phyloP scores from a whole-genome alignment of 2,797 vertebrate genomes.

The Myiothlypis chrysogaster region DNA sequence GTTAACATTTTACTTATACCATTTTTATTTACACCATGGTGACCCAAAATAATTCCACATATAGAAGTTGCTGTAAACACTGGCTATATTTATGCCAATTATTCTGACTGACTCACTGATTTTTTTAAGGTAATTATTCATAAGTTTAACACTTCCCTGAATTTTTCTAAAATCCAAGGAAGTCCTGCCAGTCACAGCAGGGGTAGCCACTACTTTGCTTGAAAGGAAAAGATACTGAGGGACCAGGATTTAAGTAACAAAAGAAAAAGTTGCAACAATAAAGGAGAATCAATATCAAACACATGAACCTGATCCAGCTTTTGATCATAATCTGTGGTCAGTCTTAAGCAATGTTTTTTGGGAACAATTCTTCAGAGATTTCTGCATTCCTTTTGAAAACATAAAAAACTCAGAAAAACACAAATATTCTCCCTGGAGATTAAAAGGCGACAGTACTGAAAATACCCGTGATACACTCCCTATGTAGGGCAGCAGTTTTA shows the following conservation, averaged over 20 bases:
- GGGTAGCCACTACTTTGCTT: background rate
- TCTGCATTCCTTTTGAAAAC: background rate
- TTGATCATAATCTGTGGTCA: background rate
- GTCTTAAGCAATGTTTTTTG: background rate
- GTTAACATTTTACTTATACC: background rate
- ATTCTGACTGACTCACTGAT: background rate
- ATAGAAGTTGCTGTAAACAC: background rate
- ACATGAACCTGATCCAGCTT: background rate
- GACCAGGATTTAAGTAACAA: background rate
- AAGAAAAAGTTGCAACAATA: background rate
- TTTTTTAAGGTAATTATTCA: background rate
- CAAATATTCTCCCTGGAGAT: background rate
- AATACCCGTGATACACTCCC: rapidly evolving
- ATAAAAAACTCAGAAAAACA: background rate
- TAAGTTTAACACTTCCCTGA: background rate
- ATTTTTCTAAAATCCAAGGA: background rate
- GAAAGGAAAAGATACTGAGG: background rate
- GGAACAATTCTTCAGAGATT: background rate
- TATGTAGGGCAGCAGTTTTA: background rate
- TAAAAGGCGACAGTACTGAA: background rate
- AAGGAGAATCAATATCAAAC: background rate
- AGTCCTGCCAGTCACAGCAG: background rate
- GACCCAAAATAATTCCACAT: slow-evolving; percentile 9
- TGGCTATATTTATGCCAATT: background rate
- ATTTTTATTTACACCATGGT: slow-evolving; percentile 1